Base-by-base conservation (phyloP, 1,140 invertebrate species). In the Diabrotica undecimpunctata region DNA sequence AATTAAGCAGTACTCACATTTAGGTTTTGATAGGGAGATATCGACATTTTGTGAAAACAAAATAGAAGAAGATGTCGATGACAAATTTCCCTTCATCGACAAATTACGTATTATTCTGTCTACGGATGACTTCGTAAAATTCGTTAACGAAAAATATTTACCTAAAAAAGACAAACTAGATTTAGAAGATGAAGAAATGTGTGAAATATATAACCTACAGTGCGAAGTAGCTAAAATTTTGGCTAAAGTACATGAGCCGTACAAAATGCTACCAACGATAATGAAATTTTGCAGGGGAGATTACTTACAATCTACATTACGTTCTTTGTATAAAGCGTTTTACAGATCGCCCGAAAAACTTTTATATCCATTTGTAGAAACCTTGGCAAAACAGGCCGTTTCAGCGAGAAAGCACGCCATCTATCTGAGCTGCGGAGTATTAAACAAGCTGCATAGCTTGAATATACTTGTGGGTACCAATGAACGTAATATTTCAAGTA, bases 241-340 rank as follows among this genome's bases (percentile, higher is more conserved):
- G 58, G 8, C 37, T 9, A 60, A 35, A 35, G 58, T 60, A 14
- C 14, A 54, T 10, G 59, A 59, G n/a, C 61, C 46, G 11, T 46
- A 53, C 12, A 56, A 54, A 57, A 41, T 54, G 10, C n/a, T 67
- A 12, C 54, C 59, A n/a, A 39, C 59, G 4, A 12, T 67, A n/a
- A 54, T 63, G 14, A 60, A 59, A 51, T 67, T 54, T 52, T 67
- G 61, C 36, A 35, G 53, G n/a, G 66, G 66, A 6, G 66, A 67
- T 12, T 67, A 63, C 11, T 54, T 67, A 39, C 56, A 67, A 46
- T 63, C 57, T 35, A n/a, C 66, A 41, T 12, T 63, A 8, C 56
- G 12, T 8, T 55, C 66, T 7, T 56, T 67, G 4, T 59, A 67
- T 13, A 55, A 61, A 36, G 10, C 58, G 8, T 57, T 62, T 13